Evolutionary conservation across 1,140 invertebrate species (phyloP).

Genomic region (Hycleus phaleratus): DNA sequence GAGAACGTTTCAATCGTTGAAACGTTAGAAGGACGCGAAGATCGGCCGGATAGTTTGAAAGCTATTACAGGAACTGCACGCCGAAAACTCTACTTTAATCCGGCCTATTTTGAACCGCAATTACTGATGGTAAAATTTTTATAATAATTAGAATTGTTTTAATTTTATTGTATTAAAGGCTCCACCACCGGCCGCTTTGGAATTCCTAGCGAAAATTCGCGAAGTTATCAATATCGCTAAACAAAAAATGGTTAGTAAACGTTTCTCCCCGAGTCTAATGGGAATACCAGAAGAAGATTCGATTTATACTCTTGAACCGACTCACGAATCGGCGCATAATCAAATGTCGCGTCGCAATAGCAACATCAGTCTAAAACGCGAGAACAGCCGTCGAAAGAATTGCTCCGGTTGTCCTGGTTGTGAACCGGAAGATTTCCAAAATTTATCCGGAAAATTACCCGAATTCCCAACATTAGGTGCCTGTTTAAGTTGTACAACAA

Average conservation of each 20-base stretch:
- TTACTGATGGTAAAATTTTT: conserved; percentile 60
- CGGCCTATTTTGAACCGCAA: conserved; percentile 80
- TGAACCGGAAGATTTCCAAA: conserved; percentile 40
- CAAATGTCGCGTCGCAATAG: conserved; percentile 47
- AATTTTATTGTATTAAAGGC: conserved; percentile 47
- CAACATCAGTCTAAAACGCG: conserved; percentile 48
- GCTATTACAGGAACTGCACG: conserved; percentile 55
- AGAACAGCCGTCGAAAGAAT: conserved; percentile 47
- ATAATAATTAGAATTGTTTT: background rate
- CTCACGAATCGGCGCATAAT: conserved; percentile 33
- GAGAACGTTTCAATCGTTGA: conserved; percentile 78
- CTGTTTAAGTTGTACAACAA: conserved; percentile 45
- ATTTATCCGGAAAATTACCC: conserved; percentile 37
- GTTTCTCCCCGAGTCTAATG: conserved; percentile 67
- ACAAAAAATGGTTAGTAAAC: conserved; percentile 73
- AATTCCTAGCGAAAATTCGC: conserved; percentile 78
- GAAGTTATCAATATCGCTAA: conserved; percentile 83
- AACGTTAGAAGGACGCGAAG: conserved; percentile 57
- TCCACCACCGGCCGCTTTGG: conserved; percentile 75
- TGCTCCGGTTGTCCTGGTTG: conserved; percentile 62
- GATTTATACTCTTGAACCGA: conserved; percentile 41
- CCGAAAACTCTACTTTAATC: conserved; percentile 79
- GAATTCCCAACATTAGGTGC: conserved; percentile 41
- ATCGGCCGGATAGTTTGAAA: conserved; percentile 51
- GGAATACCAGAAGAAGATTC: conserved; percentile 74